These are phyloP conservation scores for Camptogramma bilineatum DNA, from an alignment of 2,888 invertebrate species.

Conservation along the genomic window DNA sequence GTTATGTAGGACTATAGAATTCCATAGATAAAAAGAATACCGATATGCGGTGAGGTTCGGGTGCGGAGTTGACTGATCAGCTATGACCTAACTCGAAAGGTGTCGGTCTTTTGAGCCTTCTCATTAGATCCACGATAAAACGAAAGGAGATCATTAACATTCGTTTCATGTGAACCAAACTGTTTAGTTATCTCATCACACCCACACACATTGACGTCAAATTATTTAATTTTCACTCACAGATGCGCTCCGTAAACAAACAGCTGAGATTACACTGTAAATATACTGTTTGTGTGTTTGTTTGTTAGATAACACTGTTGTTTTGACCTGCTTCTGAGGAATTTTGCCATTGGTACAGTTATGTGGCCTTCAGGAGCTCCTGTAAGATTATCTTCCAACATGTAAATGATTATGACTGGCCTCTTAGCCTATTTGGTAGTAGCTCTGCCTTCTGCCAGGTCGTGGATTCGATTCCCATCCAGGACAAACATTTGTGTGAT, in stretches of 20 bases:
- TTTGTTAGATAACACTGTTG: slow-evolving; percentile 27
- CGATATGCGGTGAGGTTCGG: too few relatives aligned
- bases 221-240: slow-evolving; percentile 29
- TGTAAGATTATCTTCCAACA: too few relatives aligned
- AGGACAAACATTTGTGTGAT: too few relatives aligned
- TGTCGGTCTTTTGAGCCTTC: too few relatives aligned
- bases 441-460: too few relatives aligned
- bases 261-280: slow-evolving; percentile 13
- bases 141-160: neutral
- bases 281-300: slow-evolving; percentile 29
- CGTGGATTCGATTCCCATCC: too few relatives aligned
- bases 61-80: too few relatives aligned
- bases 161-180: slow-evolving; percentile 15
- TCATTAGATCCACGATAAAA: neutral
- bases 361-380: slow-evolving; percentile 10
- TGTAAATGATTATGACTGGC: too few relatives aligned
- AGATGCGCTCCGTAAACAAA: slow-evolving; percentile 26
- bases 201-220: slow-evolving; percentile 38
- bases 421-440: too few relatives aligned
- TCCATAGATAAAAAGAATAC: too few relatives aligned
- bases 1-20: too few relatives aligned
- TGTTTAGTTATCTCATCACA: slow-evolving; percentile 21
- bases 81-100: too few relatives aligned
- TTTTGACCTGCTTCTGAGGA: slow-evolving; percentile 21
- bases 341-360: slow-evolving; percentile 13